These are phyloP conservation scores for Sparus aurata DNA, from an alignment of 2,797 vertebrate genomes.

Conservation along the genomic window DNA sequence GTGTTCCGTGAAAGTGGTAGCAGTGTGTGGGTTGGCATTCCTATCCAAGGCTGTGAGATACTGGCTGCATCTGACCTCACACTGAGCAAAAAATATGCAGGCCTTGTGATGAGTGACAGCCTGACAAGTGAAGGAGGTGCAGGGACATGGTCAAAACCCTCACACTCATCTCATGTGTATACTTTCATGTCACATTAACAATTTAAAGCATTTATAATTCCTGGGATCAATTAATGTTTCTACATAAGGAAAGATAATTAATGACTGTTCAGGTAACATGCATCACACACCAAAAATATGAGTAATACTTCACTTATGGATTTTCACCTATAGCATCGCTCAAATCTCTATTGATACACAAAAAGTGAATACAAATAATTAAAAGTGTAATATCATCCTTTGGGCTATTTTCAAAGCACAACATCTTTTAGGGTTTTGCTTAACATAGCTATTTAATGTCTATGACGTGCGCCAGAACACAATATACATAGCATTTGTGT, in stretches of 20 bases:
- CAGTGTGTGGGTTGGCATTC: constrained; percentile 45
- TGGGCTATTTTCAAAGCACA: neutral
- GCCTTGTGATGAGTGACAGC: constrained; percentile 17
- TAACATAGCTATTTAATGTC: constrained; percentile 14
- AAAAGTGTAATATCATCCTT: constrained; percentile 2
- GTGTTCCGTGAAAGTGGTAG: constrained; percentile 46
- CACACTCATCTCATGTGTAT: neutral
- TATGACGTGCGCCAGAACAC: neutral
- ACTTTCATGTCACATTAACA: constrained; percentile 8
- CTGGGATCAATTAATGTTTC: constrained; percentile 25
- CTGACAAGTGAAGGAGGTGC: neutral
- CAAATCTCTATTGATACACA: neutral
- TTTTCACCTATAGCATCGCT: neutral
- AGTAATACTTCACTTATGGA: neutral
- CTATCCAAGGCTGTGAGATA: constrained; percentile 24
- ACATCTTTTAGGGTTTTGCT: constrained; percentile 2
- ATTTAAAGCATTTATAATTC: neutral
- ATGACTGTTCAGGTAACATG: neutral
- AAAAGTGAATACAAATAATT: neutral
- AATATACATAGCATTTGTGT: neutral
- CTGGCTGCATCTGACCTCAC: constrained; percentile 28
- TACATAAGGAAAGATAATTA: constrained; percentile 26
- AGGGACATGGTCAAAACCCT: neutral
- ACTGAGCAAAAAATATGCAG: neutral
- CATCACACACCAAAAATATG: constrained; percentile 16